Conservation (phyloP, 2,888 invertebrate genomes). For the Acronicta psi region DNA sequence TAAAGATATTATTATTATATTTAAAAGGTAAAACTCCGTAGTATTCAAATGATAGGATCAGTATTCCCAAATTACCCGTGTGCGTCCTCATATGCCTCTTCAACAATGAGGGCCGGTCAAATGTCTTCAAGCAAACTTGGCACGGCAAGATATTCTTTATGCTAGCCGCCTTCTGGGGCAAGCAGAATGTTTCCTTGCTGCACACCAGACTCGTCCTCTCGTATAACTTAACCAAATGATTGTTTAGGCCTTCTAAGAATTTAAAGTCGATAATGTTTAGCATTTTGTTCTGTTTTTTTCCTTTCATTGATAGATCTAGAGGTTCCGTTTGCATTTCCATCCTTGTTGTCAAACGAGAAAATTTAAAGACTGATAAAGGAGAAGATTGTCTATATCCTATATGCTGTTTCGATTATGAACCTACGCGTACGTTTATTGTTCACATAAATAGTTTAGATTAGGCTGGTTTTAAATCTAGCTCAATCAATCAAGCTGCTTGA, state of each 20-base stretch:
- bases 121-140: slow-evolving; percentile 91
- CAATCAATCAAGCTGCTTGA: neutral
- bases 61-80: slow-evolving; percentile 87
- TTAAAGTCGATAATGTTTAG: slow-evolving; percentile 79
- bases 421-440: neutral
- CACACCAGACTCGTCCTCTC: slow-evolving; percentile 74
- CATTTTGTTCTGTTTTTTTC: slow-evolving; percentile 61
- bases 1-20: too few relatives aligned
- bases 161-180: slow-evolving; percentile 54
- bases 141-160: slow-evolving; percentile 86
- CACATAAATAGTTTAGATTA: neutral
- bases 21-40: too few relatives aligned
- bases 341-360: neutral
- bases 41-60: too few relatives aligned
- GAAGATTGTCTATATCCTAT: neutral
- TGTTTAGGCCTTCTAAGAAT: slow-evolving; percentile 80
- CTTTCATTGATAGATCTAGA: slow-evolving; percentile 77
- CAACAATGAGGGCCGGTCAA: slow-evolving; percentile 91
- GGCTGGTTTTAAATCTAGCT: too few relatives aligned
- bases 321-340: slow-evolving; percentile 83
- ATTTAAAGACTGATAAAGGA: neutral
- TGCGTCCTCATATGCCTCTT: slow-evolving; percentile 92
- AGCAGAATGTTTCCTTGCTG: slow-evolving; percentile 55
- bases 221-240: slow-evolving; percentile 79
- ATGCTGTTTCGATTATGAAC: neutral